A percentile compares a stretch with the other conserved stretches of the same genome.
Evolutionary conservation across 37 sponge, comb jelly and placozoan species (phyloP).

Genomic region (Tethya wilhelma): DNA sequence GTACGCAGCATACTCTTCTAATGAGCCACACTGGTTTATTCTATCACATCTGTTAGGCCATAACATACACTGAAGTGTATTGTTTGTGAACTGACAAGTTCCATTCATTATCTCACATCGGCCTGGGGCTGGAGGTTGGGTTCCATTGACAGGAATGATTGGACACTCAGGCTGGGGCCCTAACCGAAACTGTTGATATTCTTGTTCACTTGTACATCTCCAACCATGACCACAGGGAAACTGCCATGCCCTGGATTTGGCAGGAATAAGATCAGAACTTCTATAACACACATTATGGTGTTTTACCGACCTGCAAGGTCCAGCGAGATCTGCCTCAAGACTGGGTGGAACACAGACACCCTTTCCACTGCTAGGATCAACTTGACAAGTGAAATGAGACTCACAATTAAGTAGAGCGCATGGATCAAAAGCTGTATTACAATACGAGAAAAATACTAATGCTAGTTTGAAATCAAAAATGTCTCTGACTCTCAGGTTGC

Average conservation of each 20-base stretch:
- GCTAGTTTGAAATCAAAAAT: no score
- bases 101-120: constrained; percentile 2
- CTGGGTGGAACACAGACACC: no score
- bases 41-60: constrained; percentile 4
- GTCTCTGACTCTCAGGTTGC: no score
- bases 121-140: constrained; percentile 1
- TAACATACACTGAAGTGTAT: constrained; percentile 1
- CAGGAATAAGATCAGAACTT: no score
- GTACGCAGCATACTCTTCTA: background rate
- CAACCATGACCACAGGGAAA: background rate
- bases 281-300: no score
- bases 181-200: background rate
- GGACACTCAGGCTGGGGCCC: constrained; percentile 1
- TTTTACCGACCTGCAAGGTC: no score
- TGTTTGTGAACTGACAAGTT: constrained; percentile 17
- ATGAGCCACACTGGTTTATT: constrained; percentile 13
- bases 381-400: no score
- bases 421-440: no score
- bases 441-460: no score
- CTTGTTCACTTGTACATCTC: constrained; percentile 1
- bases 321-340: no score
- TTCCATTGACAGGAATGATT: background rate
- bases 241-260: background rate
- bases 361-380: no score
- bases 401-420: no score